These are phyloP conservation scores for Monomorium pharaonis DNA, from an alignment of 1,140 invertebrate genomes.

Conservation along the genomic window DNA sequence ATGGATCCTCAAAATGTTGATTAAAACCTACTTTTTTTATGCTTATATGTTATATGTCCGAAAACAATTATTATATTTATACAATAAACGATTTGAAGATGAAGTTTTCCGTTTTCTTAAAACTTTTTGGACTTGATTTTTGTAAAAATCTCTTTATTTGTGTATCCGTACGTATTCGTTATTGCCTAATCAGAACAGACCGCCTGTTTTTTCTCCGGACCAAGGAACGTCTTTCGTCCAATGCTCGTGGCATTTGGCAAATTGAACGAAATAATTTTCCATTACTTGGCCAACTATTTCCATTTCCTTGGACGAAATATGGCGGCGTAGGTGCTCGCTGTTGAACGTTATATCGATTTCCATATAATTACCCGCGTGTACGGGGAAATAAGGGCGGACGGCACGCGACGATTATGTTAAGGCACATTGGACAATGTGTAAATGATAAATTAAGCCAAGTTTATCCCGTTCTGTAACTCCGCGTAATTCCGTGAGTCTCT, in stretches of 20 bases:
- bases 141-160: neutral
- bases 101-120: too few relatives aligned
- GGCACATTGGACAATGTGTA: conserved; percentile 49
- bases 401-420: conserved; percentile 49
- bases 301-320: conserved; percentile 13
- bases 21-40: too few relatives aligned
- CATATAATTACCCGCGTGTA: conserved; percentile 48
- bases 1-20: too few relatives aligned
- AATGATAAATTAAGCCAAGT: conserved; percentile 53
- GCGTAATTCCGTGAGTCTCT: neutral
- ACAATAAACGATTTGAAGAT: too few relatives aligned
- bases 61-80: too few relatives aligned
- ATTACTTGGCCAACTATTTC: conserved; percentile 34
- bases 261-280: conserved; percentile 21
- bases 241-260: neutral
- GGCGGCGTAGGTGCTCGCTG: conserved; percentile 6
- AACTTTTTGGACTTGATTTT: too few relatives aligned
- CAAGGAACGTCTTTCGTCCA: neutral
- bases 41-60: too few relatives aligned
- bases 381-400: conserved; percentile 37
- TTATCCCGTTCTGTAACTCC: conserved; percentile 17
- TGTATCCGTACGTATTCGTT: neutral
- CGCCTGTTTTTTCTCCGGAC: neutral
- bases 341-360: conserved; percentile 50
- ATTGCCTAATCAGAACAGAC: neutral